Base-by-base conservation (phyloP, 2,113 vertebrate genomes). In the Ophthalmolycus amberensis region DNA sequence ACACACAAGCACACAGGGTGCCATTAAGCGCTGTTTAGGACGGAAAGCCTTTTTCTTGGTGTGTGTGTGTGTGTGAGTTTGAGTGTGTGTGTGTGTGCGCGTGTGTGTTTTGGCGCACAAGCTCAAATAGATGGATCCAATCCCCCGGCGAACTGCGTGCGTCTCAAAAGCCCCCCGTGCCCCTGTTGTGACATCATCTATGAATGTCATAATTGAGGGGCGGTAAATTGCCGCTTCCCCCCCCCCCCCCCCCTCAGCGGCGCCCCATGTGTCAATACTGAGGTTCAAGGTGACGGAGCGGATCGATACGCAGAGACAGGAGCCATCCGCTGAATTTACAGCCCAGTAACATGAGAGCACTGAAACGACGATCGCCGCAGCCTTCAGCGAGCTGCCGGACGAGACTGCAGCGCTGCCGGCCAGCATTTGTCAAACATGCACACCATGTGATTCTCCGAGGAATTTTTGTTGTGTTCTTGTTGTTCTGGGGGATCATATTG, bases 201-300 rank as follows among this genome's bases (percentile, higher is more conserved):
- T 98, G 96, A 97, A 97, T 97, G 97, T 96, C 97, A 98, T 98
- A 97, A 99, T 99, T 98, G 97, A 97, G 96, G 96, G 95, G 95
- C 96, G 91, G 96, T 97, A 97, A 97, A 97, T 98, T 95, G 97
- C 96, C 63, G 77, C 91, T 89, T 75, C 80, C 84, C 83, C 78
- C 22, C 52, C 20, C 52, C 18, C 50, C 6, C 52, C 22, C 15
- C 44, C 88, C 91, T 92, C 89, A 86, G 95, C 92, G 94, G 95
- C 95, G 95, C 96, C 97, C 97, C 96, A 97, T 97, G 97, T 98
- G 97, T 99, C 98, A 98, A 99, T 99, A 99, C 97, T 94, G 95
- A 98, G 97, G 98, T 98, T 99, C 98, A 99, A 99, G 98, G 98
- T 99, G 98, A 99, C 97, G 96, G 91, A 90, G 94, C 82, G 95